Evolutionary conservation across 37 sponge, comb jelly and placozoan species (phyloP).

Genomic region (Hexactinellida sp.): DNA sequence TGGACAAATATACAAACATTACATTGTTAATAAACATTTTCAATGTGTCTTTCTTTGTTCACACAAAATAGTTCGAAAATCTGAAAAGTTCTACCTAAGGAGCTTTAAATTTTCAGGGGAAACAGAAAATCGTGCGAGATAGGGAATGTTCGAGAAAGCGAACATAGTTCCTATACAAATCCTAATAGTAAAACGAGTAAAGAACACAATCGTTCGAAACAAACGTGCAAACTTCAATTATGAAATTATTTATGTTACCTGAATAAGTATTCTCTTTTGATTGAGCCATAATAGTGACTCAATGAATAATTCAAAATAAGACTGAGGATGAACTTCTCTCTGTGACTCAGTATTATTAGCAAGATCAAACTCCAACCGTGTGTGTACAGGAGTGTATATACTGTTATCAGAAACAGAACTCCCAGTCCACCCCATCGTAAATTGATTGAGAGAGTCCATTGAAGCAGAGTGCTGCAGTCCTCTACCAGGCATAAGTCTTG

Average conservation of each 20-base stretch:
- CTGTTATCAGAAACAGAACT: neutral
- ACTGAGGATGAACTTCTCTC: neutral
- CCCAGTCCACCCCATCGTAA: neutral
- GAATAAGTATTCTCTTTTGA: neutral
- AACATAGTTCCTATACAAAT: too few species aligned
- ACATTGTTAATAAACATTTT: too few species aligned
- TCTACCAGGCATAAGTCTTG: neutral
- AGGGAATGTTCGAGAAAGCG: too few species aligned
- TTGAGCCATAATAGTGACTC: neutral
- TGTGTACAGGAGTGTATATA: neutral
- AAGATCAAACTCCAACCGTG: neutral
- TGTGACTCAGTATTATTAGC: neutral
- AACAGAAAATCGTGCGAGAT: too few species aligned
- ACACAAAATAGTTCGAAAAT: too few species aligned
- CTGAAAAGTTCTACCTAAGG: too few species aligned
- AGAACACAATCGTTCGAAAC: too few species aligned
- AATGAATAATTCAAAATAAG: neutral
- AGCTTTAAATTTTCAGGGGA: too few species aligned
- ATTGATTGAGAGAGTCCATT: conserved; percentile 12
- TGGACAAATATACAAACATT: too few species aligned
- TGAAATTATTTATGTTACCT: neutral
- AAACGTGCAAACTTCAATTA: neutral
- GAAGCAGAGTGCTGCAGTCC: conserved; percentile 14
- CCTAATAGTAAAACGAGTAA: too few species aligned
- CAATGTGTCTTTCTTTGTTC: too few species aligned